Conservation (phyloP, 2,113 vertebrate species). For the Lycocorax pyrrhopterus region DNA sequence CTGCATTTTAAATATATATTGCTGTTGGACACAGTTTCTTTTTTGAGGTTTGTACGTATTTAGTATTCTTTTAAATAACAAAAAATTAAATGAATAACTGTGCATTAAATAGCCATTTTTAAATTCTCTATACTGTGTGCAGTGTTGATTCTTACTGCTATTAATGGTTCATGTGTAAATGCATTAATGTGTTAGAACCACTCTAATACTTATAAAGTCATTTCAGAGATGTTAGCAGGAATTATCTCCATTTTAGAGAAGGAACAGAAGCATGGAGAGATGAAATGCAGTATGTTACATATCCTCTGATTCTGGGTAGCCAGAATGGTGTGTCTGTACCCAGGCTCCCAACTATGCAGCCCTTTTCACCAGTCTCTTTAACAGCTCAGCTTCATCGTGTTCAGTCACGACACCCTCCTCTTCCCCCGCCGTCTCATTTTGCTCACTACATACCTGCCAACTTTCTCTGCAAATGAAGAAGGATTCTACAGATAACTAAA, state of each 20-base stretch:
- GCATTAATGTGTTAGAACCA: background rate
- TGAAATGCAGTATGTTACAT: background rate
- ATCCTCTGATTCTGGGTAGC: background rate
- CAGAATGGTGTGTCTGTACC: background rate
- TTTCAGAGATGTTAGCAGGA: background rate
- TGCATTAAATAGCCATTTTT: background rate
- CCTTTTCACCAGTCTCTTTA: background rate
- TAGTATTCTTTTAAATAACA: background rate
- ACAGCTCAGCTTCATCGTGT: background rate
- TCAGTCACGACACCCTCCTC: background rate
- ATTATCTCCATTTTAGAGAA: background rate
- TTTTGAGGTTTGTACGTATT: background rate
- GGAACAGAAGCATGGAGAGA: background rate
- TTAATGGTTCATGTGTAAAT: background rate
- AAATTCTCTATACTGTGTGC: background rate
- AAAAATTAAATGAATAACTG: background rate
- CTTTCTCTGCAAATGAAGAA: background rate
- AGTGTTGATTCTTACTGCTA: background rate
- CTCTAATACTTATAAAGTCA: background rate
- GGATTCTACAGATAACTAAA: background rate
- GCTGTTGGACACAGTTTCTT: background rate
- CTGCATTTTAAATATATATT: background rate
- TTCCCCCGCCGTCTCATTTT: background rate
- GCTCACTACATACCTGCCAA: background rate
- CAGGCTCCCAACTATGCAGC: background rate